phyloP scores from a whole-genome alignment of 2,888 invertebrate species.

The Auanema sp. region DNA sequence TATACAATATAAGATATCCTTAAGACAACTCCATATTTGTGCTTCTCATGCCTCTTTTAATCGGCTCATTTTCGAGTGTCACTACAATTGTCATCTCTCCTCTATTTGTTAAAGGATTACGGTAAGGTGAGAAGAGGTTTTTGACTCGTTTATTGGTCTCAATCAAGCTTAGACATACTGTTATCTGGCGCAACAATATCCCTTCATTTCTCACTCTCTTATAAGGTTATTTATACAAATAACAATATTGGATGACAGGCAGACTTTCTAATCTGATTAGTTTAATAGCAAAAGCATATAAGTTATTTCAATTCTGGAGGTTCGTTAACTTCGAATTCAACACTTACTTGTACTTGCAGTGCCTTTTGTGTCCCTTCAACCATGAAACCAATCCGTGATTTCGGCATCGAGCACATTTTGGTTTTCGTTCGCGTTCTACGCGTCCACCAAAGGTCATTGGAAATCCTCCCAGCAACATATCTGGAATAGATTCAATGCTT shows the following conservation, averaged over 20 bases:
- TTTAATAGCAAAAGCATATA: no score
- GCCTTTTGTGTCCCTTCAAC: slow-evolving; percentile 80
- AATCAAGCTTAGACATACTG: no score
- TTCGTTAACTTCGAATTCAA: not conserved
- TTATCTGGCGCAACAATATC: slow-evolving; percentile 20
- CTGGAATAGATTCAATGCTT: not conserved
- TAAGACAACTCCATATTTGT: slow-evolving; percentile 10
- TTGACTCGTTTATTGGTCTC: no score
- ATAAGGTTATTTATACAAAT: no score
- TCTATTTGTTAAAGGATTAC: slow-evolving; percentile 18
- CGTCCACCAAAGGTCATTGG: slow-evolving; percentile 36
- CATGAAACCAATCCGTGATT: slow-evolving; percentile 97
- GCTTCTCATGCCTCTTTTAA: slow-evolving; percentile 18
- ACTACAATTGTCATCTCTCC: not conserved
- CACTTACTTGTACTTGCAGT: slow-evolving; percentile 80
- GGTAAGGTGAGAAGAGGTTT: slow-evolving; percentile 15
- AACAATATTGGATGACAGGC: no score
- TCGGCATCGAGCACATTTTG: slow-evolving; percentile 72
- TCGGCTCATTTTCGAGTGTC: slow-evolving; percentile 25
- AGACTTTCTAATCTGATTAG: no score
- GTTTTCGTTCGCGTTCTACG: slow-evolving; percentile 45
- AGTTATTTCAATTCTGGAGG: no score
- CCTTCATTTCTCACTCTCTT: no score
- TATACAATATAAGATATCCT: not conserved
- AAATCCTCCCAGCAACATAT: slow-evolving; percentile 36